Evolutionary conservation across 2,113 vertebrate genomes (phyloP), one percentile per base, ranked within the genome.

Genomic region (Ameiurus melas): DNA sequence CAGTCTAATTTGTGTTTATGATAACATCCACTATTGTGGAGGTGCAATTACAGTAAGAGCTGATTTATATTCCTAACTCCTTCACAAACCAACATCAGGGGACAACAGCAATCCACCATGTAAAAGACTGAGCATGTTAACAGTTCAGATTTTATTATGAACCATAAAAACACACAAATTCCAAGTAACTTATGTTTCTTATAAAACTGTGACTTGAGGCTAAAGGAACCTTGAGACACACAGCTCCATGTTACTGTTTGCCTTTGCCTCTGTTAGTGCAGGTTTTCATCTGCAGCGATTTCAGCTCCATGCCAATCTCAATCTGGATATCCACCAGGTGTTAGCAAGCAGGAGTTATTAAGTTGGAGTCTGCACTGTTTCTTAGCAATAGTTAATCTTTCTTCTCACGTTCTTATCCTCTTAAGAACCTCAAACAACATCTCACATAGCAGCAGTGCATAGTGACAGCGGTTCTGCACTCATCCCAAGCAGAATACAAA

Each of bases 391-490:
- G 51, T 84, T 83, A 53, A 36, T 79, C 51, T 62, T 62, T 83
- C n/a, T 78, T 60, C 66, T 86, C 55, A 83, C n/a, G 17, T 68
- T 53, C 43, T 71, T 70, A 51, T 30, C 58, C 86, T 83, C 30
- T n/a, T 84, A 73, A 84, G 81, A 84, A 91, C 73, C 82, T 80
- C 30, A 80, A 53, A 68, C 57, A 30, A 55, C 79, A 82, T 84
- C 71, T 89, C 84, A 10, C 64, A 80, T 88, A 90, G 89, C 89
- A 89, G 81, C 93, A 93, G 90, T 79, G 90, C 70, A 90, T 84
- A 90, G 82, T 88, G 86, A 92, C 87, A 83, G 86, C 94, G 90
- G 91, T 87, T 84, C 64, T 86, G 86, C 79, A 88, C 81, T 90
- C 87, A 84, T 1, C 5, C 88, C 89, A 75, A 78, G 57, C 91